Evolutionary conservation across 2,888 invertebrate genomes (phyloP).

Genomic region (Xanthia togata): DNA sequence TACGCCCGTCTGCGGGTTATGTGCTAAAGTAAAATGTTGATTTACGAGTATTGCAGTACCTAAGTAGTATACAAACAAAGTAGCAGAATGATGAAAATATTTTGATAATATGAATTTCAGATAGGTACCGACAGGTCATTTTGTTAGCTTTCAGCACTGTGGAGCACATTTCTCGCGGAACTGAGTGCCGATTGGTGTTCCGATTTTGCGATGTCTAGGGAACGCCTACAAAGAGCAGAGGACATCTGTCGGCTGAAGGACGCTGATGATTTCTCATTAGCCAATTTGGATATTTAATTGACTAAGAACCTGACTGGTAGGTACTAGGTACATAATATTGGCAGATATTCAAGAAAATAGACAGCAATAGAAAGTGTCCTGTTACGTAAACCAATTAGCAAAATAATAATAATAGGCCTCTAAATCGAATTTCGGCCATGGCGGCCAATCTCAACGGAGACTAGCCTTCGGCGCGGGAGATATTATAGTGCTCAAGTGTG

Average conservation of each 20-base stretch:
- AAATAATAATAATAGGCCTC: no score
- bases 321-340: no score
- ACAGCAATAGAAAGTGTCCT: background rate
- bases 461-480: no score
- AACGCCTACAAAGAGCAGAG: background rate
- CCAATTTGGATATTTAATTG: background rate
- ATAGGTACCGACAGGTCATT: no score
- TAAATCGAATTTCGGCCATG: no score
- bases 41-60: background rate
- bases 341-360: background rate
- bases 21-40: background rate
- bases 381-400: background rate
- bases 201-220: no score
- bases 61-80: background rate
- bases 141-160: background rate
- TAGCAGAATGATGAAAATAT: background rate
- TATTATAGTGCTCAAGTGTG: background rate
- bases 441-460: no score
- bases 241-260: background rate
- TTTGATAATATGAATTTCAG: background rate
- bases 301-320: background rate
- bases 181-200: background rate
- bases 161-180: background rate
- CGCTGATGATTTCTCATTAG: background rate
- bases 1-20: slow-evolving; percentile 11